phyloP scores from a whole-genome alignment of 1,140 invertebrate genomes.

The Drosophila santomea region DNA sequence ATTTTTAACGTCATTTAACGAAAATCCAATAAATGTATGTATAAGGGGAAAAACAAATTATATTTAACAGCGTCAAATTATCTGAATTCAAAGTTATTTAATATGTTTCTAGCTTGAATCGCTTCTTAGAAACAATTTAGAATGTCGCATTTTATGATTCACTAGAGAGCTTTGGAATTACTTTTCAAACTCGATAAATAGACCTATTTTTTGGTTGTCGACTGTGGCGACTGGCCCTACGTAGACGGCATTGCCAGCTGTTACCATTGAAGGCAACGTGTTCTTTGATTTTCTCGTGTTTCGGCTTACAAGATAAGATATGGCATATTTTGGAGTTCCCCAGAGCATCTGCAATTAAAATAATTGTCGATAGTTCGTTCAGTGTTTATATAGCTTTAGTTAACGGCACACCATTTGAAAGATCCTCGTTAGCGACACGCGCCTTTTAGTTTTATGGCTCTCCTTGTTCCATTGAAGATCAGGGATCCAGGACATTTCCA shows the following conservation, averaged over 20 bases:
- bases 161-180: no score
- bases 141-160: no score
- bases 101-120: no score
- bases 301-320: conserved; percentile 22
- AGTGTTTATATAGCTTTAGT: conserved; percentile 2
- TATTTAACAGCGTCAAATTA: not conserved
- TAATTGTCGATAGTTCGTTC: conserved; percentile 13
- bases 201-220: not conserved
- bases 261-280: conserved; percentile 36
- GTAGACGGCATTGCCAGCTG: conserved; percentile 51
- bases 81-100: not conserved
- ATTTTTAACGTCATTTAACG: no score
- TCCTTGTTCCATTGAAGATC: conserved; percentile 47
- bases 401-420: not conserved
- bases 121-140: no score
- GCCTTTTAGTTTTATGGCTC: conserved; percentile 49
- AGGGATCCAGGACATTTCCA: conserved; percentile 11
- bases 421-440: conserved; percentile 29
- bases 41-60: no score
- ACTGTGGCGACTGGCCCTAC: conserved; percentile 11
- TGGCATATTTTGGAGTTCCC: not conserved
- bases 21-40: no score
- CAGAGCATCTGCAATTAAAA: conserved; percentile 17
- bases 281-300: conserved; percentile 24
- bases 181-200: not conserved